A percentile compares a stretch with the other conserved stretches of the same genome.
phyloP scores from a whole-genome alignment of 2,888 invertebrate species.

The Osedax fenrisi region DNA sequence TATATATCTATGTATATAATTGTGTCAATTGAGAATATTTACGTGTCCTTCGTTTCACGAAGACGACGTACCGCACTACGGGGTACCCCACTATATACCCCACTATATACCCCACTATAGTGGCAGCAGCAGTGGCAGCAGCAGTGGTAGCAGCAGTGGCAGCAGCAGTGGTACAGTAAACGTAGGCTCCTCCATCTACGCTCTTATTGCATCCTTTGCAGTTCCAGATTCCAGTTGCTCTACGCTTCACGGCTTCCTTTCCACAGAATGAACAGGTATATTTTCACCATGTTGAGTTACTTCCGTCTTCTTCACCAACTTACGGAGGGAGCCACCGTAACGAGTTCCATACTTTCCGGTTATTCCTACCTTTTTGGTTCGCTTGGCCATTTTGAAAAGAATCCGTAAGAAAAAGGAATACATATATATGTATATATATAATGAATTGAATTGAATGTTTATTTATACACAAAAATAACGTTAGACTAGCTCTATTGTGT shows the following conservation, averaged over 20 bases:
- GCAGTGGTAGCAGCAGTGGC: too few species aligned
- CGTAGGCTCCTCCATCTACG: conserved; percentile 95
- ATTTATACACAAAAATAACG: too few species aligned
- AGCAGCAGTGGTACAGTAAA: conserved; percentile 74
- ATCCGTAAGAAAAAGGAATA: background rate
- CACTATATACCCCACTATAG: too few species aligned
- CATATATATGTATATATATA: too few species aligned
- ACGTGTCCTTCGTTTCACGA: conserved; percentile 13
- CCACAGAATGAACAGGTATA: conserved; percentile 99
- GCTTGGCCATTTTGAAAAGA: conserved; percentile 61
- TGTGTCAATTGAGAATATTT: background rate
- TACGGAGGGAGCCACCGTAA: conserved; percentile 96
- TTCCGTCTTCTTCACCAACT: conserved; percentile 99
- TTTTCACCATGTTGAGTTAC: conserved; percentile 94
- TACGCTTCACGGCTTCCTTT: conserved; percentile 97
- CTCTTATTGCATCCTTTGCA: conserved; percentile 92
- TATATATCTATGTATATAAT: too few species aligned
- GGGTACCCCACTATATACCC: too few species aligned
- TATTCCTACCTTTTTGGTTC: conserved; percentile 99
- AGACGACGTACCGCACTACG: conserved; percentile 68
- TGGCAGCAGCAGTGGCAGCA: conserved; percentile 76
- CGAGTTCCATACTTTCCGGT: conserved; percentile 97
- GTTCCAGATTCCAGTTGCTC: conserved; percentile 93
- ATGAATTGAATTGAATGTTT: too few species aligned
- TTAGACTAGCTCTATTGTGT: too few species aligned